Evolutionary conservation across 2,888 invertebrate genomes (phyloP), one percentile per base, ranked within the genome.

Genomic region (Auanema sp.): DNA sequence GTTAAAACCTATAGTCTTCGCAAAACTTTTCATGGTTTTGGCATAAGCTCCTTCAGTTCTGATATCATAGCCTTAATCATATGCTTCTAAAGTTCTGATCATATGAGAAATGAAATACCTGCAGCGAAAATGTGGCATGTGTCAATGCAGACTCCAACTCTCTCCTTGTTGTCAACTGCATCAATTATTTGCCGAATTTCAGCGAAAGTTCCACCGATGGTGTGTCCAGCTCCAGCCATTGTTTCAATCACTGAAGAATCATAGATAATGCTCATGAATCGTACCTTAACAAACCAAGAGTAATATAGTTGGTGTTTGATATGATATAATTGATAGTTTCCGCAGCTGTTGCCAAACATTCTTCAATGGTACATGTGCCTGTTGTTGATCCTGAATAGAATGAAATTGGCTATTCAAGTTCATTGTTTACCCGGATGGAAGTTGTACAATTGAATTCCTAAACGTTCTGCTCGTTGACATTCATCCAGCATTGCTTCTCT

Each of bases 101-200:
- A 1, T 11, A 1, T 47, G 11, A 14, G 21, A 54, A 33, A 3
- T n/a, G 1, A 4, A 40, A 11, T n/a, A 78, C 79, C 80, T 5
- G 78, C 80, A 1, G 80, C 80, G 57, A 79, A 81, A 23, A 80
- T 77, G 60, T 81, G 81, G 58, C 81, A 81, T 1, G 81, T 81
- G 67, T 86, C 86, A 25, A 86, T 77, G 73, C 86, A 86, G 10
- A 86, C 84, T 2, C 86, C 86, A 24, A 86, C 75, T n/a, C 86
- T 72, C 1, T 73, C 68, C 64, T 85, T 84, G 71, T 85, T 79
- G 21, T 81, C 73, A 12, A 86, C 84, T 41, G 58, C 54, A 16
- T 81, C 80, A 41, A 86, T 85, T 61, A 86, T 85, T 24, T 64
- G 67, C 33, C 72, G 64, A 55, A 86, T 69, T 64, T 86, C 85